Percentiles rank a stretch among this genome's conserved stretches.
These are phyloP conservation scores for Notolabrus celidotus DNA, from an alignment of 2,797 vertebrate species.

Conservation along the genomic window DNA sequence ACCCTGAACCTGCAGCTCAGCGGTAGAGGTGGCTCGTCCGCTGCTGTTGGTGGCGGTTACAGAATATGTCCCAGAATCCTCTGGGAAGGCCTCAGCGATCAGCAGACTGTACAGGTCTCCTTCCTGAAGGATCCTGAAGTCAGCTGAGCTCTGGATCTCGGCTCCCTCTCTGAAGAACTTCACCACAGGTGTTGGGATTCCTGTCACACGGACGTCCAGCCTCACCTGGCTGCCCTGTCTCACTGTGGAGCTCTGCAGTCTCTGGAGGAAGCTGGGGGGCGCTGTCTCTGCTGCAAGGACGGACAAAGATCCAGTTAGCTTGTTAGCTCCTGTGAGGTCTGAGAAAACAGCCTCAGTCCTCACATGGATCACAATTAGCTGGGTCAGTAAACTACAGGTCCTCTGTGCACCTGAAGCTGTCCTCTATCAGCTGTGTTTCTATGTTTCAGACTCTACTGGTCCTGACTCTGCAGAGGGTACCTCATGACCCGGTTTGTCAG, in stretches of 20 bases:
- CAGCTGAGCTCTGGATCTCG: conserved; percentile 98
- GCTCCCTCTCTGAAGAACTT: conserved; percentile 99
- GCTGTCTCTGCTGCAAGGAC: conserved; percentile 90
- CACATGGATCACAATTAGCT: no score
- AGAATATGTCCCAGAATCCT: conserved; percentile 98
- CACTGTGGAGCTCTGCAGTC: conserved; percentile 95
- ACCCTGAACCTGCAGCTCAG: conserved; percentile 96
- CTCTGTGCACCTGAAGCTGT: no score
- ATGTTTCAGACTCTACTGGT: no score
- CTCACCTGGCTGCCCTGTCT: conserved; percentile 97
- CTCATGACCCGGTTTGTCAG: no score
- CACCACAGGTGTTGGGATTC: conserved; percentile 97
- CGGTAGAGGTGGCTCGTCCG: conserved; percentile 97
- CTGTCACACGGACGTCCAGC: conserved; percentile 94
- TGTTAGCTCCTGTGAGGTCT: no score
- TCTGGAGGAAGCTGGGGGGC: conserved; percentile 94
- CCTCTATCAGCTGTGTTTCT: no score
- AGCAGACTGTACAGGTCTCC: conserved; percentile 96
- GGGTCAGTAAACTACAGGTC: no score
- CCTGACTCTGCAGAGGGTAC: no score
- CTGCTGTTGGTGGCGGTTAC: conserved; percentile 95
- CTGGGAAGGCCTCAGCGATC: conserved; percentile 96
- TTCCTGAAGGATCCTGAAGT: conserved; percentile 97
- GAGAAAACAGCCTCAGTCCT: no score
- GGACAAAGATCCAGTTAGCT: not conserved